phyloP scores from a whole-genome alignment of 2,797 vertebrate species.

The Pseudopleuronectes americanus region DNA sequence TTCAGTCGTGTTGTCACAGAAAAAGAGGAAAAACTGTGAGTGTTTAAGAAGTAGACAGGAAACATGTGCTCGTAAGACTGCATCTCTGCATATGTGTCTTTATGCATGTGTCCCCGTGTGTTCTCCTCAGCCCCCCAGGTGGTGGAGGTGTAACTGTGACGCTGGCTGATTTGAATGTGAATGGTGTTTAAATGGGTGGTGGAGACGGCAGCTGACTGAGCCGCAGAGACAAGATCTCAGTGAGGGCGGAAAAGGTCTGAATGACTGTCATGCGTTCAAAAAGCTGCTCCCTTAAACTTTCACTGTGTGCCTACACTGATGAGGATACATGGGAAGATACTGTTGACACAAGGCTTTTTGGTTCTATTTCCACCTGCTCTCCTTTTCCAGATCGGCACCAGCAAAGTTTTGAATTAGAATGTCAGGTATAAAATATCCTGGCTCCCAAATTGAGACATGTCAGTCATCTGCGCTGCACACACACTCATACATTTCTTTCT shows the following conservation, averaged over 20 bases:
- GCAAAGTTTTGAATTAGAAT: too few relatives aligned
- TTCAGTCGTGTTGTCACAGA: too few relatives aligned
- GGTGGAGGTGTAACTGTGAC: conserved; percentile 32
- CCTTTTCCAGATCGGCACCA: too few relatives aligned
- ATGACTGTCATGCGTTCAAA: not conserved
- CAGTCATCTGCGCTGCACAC: too few relatives aligned
- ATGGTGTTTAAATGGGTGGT: conserved; percentile 36
- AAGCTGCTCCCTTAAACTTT: too few relatives aligned
- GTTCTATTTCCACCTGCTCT: too few relatives aligned
- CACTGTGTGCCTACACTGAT: too few relatives aligned
- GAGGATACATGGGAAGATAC: too few relatives aligned
- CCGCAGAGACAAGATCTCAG: not conserved
- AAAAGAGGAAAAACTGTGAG: not conserved
- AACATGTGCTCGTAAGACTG: conserved; percentile 26
- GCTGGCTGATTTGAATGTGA: conserved; percentile 52
- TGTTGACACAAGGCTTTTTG: not conserved
- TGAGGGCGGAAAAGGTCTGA: not conserved
- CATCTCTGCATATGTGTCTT: not conserved
- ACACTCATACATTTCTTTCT: too few relatives aligned
- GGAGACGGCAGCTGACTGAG: conserved; percentile 37
- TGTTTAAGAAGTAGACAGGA: conserved; percentile 20
- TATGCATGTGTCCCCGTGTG: conserved; percentile 24
- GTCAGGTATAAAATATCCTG: too few relatives aligned
- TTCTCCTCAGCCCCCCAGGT: conserved; percentile 8
- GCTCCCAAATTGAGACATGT: too few relatives aligned